Evolutionary conservation across 2,113 vertebrate species (phyloP).

Genomic region (Nymphicus hollandicus): DNA sequence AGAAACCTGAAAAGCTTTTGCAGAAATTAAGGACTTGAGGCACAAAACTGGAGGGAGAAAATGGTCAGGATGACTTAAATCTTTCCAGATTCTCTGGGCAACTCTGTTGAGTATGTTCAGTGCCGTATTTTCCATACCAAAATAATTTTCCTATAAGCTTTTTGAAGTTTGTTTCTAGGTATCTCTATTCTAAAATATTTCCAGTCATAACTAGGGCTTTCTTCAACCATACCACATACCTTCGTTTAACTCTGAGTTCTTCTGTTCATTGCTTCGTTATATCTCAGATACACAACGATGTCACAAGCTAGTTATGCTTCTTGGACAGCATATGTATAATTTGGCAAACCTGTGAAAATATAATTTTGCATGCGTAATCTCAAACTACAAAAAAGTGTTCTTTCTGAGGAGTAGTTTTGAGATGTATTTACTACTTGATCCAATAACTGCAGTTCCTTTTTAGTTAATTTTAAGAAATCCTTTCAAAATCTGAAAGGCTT

Average conservation of each 20-base stretch:
- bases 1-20: background rate
- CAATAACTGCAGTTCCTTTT: background rate
- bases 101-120: background rate
- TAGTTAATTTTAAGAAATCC: background rate
- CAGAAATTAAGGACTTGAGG: background rate
- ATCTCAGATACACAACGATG: background rate
- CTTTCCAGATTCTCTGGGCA: background rate
- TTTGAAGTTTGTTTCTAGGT: background rate
- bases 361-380: background rate
- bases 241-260: background rate
- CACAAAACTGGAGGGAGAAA: background rate
- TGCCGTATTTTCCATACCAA: background rate
- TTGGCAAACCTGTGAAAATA: background rate
- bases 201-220: background rate
- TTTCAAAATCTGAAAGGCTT: background rate
- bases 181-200: background rate
- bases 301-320: background rate
- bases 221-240: background rate
- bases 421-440: background rate
- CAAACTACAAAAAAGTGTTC: background rate
- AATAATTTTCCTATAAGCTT: background rate
- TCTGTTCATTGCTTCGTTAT: background rate
- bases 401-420: background rate
- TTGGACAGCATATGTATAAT: background rate
- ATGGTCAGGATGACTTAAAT: background rate